Percentiles rank a stretch among this genome's conserved stretches.
Conservation (phyloP, 2,113 vertebrate genomes). For the Herpetotheres cachinnans region DNA sequence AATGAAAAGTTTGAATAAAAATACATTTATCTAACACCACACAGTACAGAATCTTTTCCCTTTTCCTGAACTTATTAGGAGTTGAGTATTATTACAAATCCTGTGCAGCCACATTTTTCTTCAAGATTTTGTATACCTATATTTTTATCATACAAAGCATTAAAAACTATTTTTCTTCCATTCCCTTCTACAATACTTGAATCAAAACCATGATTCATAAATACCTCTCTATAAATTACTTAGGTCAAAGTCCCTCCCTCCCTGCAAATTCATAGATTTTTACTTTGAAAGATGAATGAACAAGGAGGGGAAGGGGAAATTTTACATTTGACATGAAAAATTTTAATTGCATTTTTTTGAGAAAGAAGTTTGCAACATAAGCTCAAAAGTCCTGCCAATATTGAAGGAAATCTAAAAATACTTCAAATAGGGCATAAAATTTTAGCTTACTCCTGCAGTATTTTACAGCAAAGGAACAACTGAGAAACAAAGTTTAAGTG, state of each 20-base stretch:
- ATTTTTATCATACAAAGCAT: neutral
- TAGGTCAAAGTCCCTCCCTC: neutral
- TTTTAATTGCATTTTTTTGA: neutral
- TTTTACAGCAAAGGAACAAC: conserved; percentile 4
- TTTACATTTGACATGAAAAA: neutral
- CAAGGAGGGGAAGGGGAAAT: neutral
- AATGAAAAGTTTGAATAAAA: neutral
- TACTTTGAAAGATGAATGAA: neutral
- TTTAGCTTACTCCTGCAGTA: neutral
- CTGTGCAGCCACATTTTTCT: neutral
- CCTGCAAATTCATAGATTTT: neutral
- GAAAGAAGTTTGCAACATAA: neutral
- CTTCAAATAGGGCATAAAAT: neutral
- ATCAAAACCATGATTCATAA: neutral
- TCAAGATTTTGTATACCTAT: neutral
- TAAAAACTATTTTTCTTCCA: neutral
- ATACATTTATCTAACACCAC: neutral
- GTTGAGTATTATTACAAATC: neutral
- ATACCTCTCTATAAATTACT: neutral
- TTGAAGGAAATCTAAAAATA: neutral
- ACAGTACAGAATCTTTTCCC: neutral
- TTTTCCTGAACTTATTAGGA: neutral
- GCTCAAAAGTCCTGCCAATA: neutral
- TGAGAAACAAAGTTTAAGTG: conserved; percentile 9
- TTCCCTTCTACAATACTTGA: neutral